Percentiles rank a stretch among this genome's conserved stretches.
phyloP scores from a whole-genome alignment of 2,797 vertebrate genomes.

The Myioborus miniatus region DNA sequence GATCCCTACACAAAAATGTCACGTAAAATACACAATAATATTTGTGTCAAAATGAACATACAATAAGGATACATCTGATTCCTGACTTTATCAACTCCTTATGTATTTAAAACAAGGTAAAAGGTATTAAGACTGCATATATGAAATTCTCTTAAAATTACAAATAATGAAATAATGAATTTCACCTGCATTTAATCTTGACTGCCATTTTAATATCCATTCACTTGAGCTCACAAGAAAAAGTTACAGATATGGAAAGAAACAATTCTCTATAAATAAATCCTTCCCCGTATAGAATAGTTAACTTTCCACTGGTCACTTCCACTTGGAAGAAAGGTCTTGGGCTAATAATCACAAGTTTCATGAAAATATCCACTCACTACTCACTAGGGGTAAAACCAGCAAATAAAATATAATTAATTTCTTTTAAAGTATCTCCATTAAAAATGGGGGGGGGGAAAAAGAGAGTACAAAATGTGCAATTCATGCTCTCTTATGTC shows the following conservation, averaged over 20 bases:
- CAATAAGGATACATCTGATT: not conserved
- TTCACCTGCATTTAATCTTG: not conserved
- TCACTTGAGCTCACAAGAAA: not conserved
- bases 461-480: accelerated
- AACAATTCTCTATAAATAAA: not conserved
- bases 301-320: not conserved
- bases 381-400: not conserved
- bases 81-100: not conserved
- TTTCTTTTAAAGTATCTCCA: not conserved
- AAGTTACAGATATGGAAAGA: not conserved
- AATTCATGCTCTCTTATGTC: not conserved
- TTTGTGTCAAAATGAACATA: not conserved
- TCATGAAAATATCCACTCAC: not conserved
- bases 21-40: not conserved
- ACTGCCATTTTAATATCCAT: not conserved
- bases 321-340: not conserved
- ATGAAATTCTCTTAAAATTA: not conserved
- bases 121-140: not conserved
- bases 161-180: not conserved
- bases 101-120: not conserved
- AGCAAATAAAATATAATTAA: not conserved
- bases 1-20: not conserved
- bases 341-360: not conserved
- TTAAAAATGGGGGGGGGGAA: not conserved
- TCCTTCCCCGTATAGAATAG: not conserved